Base-by-base conservation (phyloP, 2,113 vertebrate genomes). In the Tamias sibiricus region DNA sequence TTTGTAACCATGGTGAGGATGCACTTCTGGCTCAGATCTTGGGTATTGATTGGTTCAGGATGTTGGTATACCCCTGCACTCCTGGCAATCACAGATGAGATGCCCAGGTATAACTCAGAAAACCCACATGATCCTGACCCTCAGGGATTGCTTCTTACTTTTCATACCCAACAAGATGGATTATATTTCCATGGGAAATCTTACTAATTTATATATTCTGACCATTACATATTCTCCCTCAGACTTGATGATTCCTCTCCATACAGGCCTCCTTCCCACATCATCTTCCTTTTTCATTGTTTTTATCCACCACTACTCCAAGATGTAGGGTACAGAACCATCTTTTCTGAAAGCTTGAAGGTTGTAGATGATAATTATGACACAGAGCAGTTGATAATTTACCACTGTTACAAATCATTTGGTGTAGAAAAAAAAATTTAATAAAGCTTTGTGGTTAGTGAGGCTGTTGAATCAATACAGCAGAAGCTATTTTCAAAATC, bases 261-360 rank as follows among this genome's bases (percentile, higher is more conserved):
- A 44, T 4, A 17, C 17, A 17, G n/a, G 44, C 22, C 74, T 44
- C 71, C 37, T 40, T 77, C 28, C 40, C 52, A 77, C 3, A 40
- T 2, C 20, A 9, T 44, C 3, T 19, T 69, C 10, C 62, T 42
- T 47, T 87, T 85, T 32, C 6, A 9, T 90, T 49, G 11, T 13
- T 83, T 77, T 86, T 57, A 75, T 10, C 1, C 6, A 59, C 2
- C 12, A 71, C 22, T 52, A 42, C 79, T 3, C 19, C 24, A 95
- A 93, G 40, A 17, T 42, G 35, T 22, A 57, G 30, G 16, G 9
- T 49, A 28, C 1, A 28, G 6, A 54, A 68, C n/a, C 49, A 24
- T 47, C 13, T 89, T 95, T 94, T 59, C 28, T 80, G 54, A 64
- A 95, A 28, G 6, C 82, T 32, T 79, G 62, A 91, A 52, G 71